These are phyloP conservation scores for Anoura caudifer DNA, from an alignment of 2,113 vertebrate species.

Conservation along the genomic window DNA sequence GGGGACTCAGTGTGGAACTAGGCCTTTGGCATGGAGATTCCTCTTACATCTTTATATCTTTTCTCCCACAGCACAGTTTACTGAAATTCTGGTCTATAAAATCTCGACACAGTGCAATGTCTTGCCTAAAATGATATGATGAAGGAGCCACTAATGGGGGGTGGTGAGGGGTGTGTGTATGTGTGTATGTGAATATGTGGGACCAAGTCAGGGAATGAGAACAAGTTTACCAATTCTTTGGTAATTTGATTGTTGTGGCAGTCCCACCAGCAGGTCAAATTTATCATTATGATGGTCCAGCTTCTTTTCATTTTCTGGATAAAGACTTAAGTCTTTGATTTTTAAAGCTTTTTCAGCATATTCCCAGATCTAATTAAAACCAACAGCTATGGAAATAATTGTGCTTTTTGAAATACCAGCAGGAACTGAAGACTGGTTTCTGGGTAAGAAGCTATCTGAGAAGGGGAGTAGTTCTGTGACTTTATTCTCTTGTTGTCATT, in stretches of 20 bases:
- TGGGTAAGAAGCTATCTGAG: background rate
- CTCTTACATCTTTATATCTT: background rate
- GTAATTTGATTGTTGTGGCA: background rate
- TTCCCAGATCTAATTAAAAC: background rate
- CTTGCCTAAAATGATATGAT: background rate
- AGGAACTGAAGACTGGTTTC: background rate
- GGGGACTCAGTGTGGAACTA: slow-evolving; percentile 10
- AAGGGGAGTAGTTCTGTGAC: background rate
- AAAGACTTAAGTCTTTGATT: background rate
- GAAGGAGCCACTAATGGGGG: background rate
- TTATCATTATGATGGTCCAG: background rate
- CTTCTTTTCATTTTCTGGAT: slow-evolving; percentile 24
- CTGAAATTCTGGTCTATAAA: background rate
- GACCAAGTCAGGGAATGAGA: background rate
- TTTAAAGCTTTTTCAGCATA: background rate
- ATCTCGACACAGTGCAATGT: background rate
- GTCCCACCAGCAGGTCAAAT: background rate
- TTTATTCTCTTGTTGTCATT: background rate
- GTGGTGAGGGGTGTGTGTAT: background rate
- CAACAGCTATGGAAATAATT: background rate
- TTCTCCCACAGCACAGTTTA: background rate
- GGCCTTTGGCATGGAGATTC: background rate
- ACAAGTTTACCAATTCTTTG: background rate
- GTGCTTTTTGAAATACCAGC: slow-evolving; percentile 17
- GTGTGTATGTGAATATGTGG: background rate